These are phyloP conservation scores for Apodemus speciosus DNA, from an alignment of 2,113 vertebrate genomes.

Conservation along the genomic window DNA sequence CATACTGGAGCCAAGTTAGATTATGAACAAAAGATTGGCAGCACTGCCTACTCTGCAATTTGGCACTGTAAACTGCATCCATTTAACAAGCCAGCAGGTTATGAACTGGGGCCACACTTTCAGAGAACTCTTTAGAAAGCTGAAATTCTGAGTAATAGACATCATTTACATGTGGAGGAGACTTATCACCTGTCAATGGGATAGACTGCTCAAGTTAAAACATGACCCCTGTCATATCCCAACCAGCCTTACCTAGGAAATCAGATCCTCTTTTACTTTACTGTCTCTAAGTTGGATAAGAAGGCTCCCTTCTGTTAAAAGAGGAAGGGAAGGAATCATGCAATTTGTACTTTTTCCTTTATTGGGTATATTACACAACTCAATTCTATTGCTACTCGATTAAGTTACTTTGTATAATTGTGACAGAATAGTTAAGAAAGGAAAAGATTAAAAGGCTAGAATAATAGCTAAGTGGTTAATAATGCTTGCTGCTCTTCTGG, in stretches of 20 bases:
- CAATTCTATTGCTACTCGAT: background rate
- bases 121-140: background rate
- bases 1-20: background rate
- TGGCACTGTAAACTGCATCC: background rate
- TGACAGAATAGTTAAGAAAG: background rate
- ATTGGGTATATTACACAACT: background rate
- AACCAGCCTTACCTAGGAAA: background rate
- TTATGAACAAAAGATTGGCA: background rate
- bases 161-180: background rate
- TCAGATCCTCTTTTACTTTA: background rate
- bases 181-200: background rate
- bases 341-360: background rate
- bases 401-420: background rate
- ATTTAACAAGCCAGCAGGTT: background rate
- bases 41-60: background rate
- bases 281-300: background rate
- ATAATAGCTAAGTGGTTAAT: background rate
- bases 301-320: background rate
- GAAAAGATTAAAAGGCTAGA: background rate
- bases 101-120: background rate
- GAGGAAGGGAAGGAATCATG: background rate
- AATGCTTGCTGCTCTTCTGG: background rate
- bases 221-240: background rate
- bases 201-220: conserved; percentile 48
- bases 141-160: background rate